Evolutionary conservation across 1,140 invertebrate species (phyloP).

Genomic region (Copidosoma floridanum): DNA sequence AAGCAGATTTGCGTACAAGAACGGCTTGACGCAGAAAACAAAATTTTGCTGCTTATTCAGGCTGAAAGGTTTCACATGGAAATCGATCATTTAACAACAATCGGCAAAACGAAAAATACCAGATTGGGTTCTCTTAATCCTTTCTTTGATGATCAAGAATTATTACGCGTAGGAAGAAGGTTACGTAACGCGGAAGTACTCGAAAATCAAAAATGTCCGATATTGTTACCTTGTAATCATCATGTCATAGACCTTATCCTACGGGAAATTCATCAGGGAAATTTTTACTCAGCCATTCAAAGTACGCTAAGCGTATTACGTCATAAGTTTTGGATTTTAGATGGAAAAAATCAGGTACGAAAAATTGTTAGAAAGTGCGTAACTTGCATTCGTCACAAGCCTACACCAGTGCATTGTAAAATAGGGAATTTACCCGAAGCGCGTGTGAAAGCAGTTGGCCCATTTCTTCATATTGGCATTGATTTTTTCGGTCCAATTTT

Average conservation of each 20-base stretch:
- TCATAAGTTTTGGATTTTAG: constrained; percentile 9
- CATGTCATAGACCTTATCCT: constrained; percentile 38
- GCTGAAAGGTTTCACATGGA: no score
- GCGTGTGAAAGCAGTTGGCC: neutral
- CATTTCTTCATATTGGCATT: neutral
- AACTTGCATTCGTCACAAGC: neutral
- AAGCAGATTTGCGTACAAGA: no score
- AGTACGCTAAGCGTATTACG: no score
- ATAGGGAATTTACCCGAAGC: neutral
- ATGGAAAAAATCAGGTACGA: neutral
- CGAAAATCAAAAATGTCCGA: constrained; percentile 45
- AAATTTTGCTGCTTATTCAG: no score
- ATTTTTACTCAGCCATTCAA: no score
- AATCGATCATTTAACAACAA: no score
- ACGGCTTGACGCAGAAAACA: no score
- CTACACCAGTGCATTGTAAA: neutral
- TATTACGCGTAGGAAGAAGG: constrained; percentile 47
- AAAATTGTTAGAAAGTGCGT: neutral
- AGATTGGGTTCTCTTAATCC: no score
- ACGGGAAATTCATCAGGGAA: no score
- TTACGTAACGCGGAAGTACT: constrained; percentile 35
- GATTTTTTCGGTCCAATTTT: no score
- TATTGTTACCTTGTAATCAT: constrained; percentile 40
- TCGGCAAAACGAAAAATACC: no score
- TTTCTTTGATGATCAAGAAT: constrained; percentile 35